These are phyloP conservation scores for Proterorhinus semilunaris DNA, from an alignment of 2,113 vertebrate genomes.

Conservation along the genomic window DNA sequence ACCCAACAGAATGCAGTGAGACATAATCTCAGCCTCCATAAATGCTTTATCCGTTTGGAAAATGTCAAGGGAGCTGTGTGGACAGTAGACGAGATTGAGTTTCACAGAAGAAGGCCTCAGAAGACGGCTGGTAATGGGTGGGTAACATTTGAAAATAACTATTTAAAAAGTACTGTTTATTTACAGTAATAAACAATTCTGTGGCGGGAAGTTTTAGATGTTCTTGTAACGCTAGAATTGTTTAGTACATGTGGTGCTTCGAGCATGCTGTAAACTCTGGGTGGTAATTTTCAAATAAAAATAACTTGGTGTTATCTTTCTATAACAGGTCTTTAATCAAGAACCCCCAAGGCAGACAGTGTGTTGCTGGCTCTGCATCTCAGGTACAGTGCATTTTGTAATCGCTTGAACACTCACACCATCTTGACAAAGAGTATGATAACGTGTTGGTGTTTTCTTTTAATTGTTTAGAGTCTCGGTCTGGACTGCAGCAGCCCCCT, in stretches of 20 bases:
- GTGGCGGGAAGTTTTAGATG: not conserved
- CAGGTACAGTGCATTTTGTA: constrained; percentile 80
- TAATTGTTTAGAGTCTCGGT: constrained; percentile 79
- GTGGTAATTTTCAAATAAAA: not conserved
- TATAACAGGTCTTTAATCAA: constrained; percentile 88
- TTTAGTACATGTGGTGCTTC: not conserved
- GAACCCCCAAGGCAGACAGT: constrained; percentile 89
- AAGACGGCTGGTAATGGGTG: constrained; percentile 92
- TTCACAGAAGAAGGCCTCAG: constrained; percentile 98
- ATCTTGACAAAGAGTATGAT: not conserved
- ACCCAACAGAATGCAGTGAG: constrained; percentile 76
- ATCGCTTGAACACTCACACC: not conserved
- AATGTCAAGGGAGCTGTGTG: constrained; percentile 82
- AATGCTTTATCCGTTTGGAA: constrained; percentile 79
- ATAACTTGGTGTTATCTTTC: constrained; percentile 19
- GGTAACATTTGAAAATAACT: constrained; percentile 7
- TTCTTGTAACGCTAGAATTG: not conserved
- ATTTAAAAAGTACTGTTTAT: constrained; percentile 19
- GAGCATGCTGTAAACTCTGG: not conserved
- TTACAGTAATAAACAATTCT: constrained; percentile 39
- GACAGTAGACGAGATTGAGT: constrained; percentile 98
- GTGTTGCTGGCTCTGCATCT: constrained; percentile 85
- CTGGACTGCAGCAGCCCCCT: constrained; percentile 85
- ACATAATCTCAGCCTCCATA: constrained; percentile 81
- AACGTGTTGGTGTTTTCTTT: not conserved